Base-by-base conservation (phyloP, 1,140 invertebrate genomes). In the Linepithema humile region DNA sequence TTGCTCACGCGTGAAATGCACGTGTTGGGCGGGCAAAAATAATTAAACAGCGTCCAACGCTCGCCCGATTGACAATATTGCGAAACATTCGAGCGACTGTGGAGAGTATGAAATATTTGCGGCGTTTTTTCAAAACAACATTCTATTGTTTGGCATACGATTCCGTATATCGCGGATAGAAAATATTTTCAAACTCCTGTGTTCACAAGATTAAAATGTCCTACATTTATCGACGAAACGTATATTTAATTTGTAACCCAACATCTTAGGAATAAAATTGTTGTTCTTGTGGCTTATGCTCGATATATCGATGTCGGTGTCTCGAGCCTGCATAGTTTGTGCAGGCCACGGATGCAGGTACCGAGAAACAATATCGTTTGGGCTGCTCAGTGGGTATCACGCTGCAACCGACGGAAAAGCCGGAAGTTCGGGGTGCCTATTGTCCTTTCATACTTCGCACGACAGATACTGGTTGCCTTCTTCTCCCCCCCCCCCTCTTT, bases 331-430 rank as follows among this genome's bases (percentile, higher is more conserved):
- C n/a, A n/a, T n/a, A n/a, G n/a, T n/a, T n/a, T n/a, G n/a, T n/a
- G n/a, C n/a, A n/a, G n/a, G n/a, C n/a, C n/a, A 15, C n/a, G 20
- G 20, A 15, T n/a, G 73, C 60, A 77, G 59, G 74, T 77, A 77
- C 29, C 40, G 35, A 77, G 20, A 60, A 77, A 65, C 60, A 65
- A 77, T 65, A 77, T 65, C 40, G 35, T 15, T 60, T 2, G 12
- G 17, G 3, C 32, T 50, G 17, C 6, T 15, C 65, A 69, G 73
- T 67, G 86, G 86, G 80, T 86, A 88, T 87, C 67, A 26, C 59
- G 69, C 48, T 10, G 48, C 48, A 69, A 35, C 69, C 70, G 85
- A 65, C 38, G 65, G 70, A 69, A 83, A 86, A 85, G 50, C 80
- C n/a, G 45, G 45, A 87, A 64, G 55, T 69, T 70, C 74, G 50